Base-by-base conservation (phyloP, 2,797 vertebrate genomes). In the Galago senegalensis region DNA sequence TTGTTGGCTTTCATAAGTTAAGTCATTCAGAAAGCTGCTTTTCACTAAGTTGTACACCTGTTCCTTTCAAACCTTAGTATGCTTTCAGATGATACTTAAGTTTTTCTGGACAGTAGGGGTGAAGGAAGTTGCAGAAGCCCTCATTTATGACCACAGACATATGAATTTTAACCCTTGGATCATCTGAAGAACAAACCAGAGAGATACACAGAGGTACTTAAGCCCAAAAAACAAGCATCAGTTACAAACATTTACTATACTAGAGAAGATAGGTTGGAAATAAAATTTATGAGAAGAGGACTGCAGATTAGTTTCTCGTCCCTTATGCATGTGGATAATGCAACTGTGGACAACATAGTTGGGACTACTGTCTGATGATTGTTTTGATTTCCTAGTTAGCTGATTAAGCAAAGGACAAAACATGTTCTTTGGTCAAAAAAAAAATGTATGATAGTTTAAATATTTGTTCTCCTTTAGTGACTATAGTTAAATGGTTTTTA, bases 31-130 rank as follows among this genome's bases (percentile, higher is more conserved):
- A 96, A 97, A 97, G 94, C 93, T 94, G 91, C 97, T 98, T 97
- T 89, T 97, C 92, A 96, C 96, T 97, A 96, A 97, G 95, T 40
- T 91, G n/a, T 75, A 93, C 98, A 99, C 98, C 99, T 99, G 98
- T 97, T 98, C 94, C 97, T 99, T 99, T 99, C 98, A 84, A 91
- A 97, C 97, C 94, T 97, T 94, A 94, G 94, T 96, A 67, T 97
- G 72, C 94, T 98, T 98, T 98, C 94, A 97, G 97, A 89, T 97
- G 95, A 91, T 88, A 89, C 94, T 97, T 98, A 90, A 96, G 93
- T 93, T 85, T 96, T 98, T 97, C 95, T 98, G 95, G 96, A 95
- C 73, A 93, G 88, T 37, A 49, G 5, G 25, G 10, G 77, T 80
- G 79, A 91, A 94, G 83, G 97, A 97, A 96, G 86, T 86, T 95